phyloP scores from a whole-genome alignment of 2,113 vertebrate species.

The Hymenochirus boettgeri region DNA sequence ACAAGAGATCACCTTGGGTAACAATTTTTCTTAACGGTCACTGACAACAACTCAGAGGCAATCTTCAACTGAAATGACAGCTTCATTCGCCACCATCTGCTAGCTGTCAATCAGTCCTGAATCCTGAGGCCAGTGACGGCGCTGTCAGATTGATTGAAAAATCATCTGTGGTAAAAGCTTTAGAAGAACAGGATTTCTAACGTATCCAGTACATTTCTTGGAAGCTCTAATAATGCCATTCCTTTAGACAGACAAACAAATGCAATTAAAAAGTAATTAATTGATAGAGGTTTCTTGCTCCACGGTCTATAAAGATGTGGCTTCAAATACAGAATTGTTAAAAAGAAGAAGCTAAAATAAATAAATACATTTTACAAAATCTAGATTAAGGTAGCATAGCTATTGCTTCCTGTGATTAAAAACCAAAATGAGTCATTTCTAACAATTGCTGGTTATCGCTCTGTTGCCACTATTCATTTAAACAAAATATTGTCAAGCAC shows the following conservation, averaged over 20 bases:
- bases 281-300: no score
- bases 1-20: slow-evolving; percentile 67
- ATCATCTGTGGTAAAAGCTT: slow-evolving; percentile 58
- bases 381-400: no score
- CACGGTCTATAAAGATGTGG: no score
- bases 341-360: no score
- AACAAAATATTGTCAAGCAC: slow-evolving; percentile 31
- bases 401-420: no score
- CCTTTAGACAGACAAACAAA: no score
- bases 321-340: no score
- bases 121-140: slow-evolving; percentile 72
- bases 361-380: no score
- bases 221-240: not conserved
- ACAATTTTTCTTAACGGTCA: slow-evolving; percentile 56
- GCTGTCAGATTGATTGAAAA: slow-evolving; percentile 65
- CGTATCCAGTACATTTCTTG: slow-evolving; percentile 8
- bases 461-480: slow-evolving; percentile 26
- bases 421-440: no score
- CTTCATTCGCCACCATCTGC: slow-evolving; percentile 73
- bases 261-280: no score
- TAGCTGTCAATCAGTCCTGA: slow-evolving; percentile 73
- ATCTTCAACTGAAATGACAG: slow-evolving; percentile 61
- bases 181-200: slow-evolving; percentile 28
- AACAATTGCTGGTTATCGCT: not conserved
- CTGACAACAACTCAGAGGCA: slow-evolving; percentile 57